Percentiles rank a stretch among this genome's conserved stretches.
Evolutionary conservation across 2,797 vertebrate genomes (phyloP).

Genomic region (Sitta carolinensis): DNA sequence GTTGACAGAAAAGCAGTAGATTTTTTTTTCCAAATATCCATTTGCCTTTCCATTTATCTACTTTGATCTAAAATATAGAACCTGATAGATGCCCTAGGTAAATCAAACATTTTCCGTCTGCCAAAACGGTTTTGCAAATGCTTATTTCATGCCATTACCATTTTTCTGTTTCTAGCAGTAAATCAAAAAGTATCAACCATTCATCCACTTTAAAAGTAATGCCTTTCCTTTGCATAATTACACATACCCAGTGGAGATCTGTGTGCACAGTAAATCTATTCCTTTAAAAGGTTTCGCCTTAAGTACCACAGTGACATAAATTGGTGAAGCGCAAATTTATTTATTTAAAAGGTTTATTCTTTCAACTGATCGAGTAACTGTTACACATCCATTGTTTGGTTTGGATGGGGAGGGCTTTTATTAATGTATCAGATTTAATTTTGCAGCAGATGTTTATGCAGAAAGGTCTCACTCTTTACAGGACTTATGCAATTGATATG

Average conservation of each 20-base stretch:
- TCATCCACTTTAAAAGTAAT: conserved; percentile 79
- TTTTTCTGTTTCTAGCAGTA: conserved; percentile 76
- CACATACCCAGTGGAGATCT: conserved; percentile 72
- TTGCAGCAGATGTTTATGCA: conserved; percentile 66
- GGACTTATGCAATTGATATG: conserved; percentile 59
- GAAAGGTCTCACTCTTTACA: conserved; percentile 50
- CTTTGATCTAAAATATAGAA: conserved; percentile 76
- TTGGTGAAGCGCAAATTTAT: conserved; percentile 75
- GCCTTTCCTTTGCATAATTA: conserved; percentile 77
- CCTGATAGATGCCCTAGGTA: conserved; percentile 74
- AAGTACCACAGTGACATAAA: conserved; percentile 77
- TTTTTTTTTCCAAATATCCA: conserved; percentile 65
- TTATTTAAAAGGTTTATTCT: conserved; percentile 81
- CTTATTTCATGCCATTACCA: conserved; percentile 78
- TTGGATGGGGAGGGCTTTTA: conserved; percentile 50
- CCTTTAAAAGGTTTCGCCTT: conserved; percentile 78
- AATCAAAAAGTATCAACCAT: conserved; percentile 78
- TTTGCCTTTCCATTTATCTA: conserved; percentile 75
- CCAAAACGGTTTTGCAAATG: conserved; percentile 74
- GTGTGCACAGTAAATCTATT: conserved; percentile 75
- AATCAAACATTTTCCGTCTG: conserved; percentile 77
- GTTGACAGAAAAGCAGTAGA: conserved; percentile 67
- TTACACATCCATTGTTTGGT: conserved; percentile 68
- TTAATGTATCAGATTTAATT: conserved; percentile 72
- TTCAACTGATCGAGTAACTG: conserved; percentile 71